These are phyloP conservation scores for Cordilura impudica DNA, from an alignment of 2,888 invertebrate species.

Conservation along the genomic window DNA sequence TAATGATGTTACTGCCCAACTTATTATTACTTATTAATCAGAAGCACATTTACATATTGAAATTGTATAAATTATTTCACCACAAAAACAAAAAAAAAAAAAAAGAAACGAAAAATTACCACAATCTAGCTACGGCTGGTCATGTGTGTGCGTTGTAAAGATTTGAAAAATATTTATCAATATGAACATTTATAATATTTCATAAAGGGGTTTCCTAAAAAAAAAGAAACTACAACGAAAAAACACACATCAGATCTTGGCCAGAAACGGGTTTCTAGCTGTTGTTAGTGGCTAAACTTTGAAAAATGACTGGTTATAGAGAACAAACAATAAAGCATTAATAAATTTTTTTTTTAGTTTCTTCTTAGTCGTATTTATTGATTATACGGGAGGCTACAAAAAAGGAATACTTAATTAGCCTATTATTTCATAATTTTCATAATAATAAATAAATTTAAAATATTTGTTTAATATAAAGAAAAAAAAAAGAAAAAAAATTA, in stretches of 20 bases:
- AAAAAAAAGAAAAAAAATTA: too few relatives aligned
- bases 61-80: slow-evolving; percentile 56
- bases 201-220: slow-evolving; percentile 55
- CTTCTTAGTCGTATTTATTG: slow-evolving; percentile 1
- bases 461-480: too few relatives aligned
- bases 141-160: neutral
- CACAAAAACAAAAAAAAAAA: slow-evolving; percentile 17
- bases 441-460: slow-evolving; percentile 45
- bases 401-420: slow-evolving; percentile 58
- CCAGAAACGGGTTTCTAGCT: slow-evolving; percentile 53
- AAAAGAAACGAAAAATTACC: slow-evolving; percentile 4
- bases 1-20: slow-evolving; percentile 58
- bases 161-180: neutral
- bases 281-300: slow-evolving; percentile 33
- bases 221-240: slow-evolving; percentile 1
- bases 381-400: slow-evolving; percentile 16
- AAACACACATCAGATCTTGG: slow-evolving; percentile 25
- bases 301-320: slow-evolving; percentile 59
- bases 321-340: slow-evolving; percentile 49
- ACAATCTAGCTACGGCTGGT: neutral
- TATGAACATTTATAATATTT: neutral
- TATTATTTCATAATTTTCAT: slow-evolving; percentile 60
- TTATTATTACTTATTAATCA: slow-evolving; percentile 61
- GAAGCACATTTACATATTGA: slow-evolving; percentile 60
- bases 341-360: neutral